Conservation (phyloP, 2,113 vertebrate genomes). For the Myrmecophaga tridactyla region DNA sequence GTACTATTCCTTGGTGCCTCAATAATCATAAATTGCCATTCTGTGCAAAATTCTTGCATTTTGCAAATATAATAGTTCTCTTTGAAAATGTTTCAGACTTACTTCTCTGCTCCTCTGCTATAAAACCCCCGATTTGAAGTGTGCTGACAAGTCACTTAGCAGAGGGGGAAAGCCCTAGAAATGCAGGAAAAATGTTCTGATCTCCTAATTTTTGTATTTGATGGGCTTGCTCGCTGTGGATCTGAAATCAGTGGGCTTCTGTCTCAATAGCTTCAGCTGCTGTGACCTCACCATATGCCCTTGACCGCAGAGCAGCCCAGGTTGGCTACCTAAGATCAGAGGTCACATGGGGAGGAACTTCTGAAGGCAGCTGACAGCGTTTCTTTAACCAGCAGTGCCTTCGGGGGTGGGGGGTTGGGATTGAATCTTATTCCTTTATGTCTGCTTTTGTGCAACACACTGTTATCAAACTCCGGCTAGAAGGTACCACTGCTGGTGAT, state of each 20-base stretch:
- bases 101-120: constrained; percentile 14
- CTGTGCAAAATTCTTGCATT: constrained; percentile 50
- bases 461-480: neutral
- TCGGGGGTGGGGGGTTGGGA: neutral
- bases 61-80: constrained; percentile 40
- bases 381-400: neutral
- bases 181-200: constrained; percentile 35
- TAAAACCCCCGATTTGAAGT: constrained; percentile 6
- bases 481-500: neutral
- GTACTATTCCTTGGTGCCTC: constrained; percentile 64
- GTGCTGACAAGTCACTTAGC: constrained; percentile 50
- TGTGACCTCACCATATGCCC: constrained; percentile 71
- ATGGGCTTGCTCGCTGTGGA: constrained; percentile 47
- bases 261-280: constrained; percentile 23
- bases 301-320: constrained; percentile 67
- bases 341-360: constrained; percentile 38
- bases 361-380: neutral
- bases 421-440: neutral
- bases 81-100: constrained; percentile 53
- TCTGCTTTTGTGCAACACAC: neutral
- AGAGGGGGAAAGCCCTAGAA: constrained; percentile 7
- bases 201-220: constrained; percentile 42
- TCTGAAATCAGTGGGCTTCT: constrained; percentile 62
- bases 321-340: constrained; percentile 39
- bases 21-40: constrained; percentile 62